phyloP scores from a whole-genome alignment of 2,888 invertebrate genomes.

The Oscheius onirici region DNA sequence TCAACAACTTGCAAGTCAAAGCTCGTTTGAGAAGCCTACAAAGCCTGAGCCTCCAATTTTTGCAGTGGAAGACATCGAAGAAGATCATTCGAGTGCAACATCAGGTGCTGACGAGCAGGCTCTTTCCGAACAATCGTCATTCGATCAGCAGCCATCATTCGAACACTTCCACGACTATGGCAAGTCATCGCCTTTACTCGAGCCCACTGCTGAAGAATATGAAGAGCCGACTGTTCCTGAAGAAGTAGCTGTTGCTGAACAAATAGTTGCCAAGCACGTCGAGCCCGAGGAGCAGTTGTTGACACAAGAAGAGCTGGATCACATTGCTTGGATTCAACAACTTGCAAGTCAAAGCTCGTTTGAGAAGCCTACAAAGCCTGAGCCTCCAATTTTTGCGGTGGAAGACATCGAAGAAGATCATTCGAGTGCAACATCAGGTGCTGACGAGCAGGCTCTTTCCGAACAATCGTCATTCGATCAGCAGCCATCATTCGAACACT shows the following conservation, averaged over 20 bases:
- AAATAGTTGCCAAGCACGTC: background rate
- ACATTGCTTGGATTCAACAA: conserved; percentile 38
- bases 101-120: background rate
- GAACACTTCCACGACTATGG: background rate
- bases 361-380: conserved; percentile 27
- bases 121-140: background rate
- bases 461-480: too few relatives aligned
- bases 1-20: conserved; percentile 18
- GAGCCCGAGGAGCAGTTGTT: background rate
- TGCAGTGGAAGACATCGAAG: conserved; percentile 4
- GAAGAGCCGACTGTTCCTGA: background rate
- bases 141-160: background rate
- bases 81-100: conserved; percentile 4
- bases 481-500: too few relatives aligned
- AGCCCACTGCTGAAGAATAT: background rate
- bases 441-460: too few relatives aligned
- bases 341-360: conserved; percentile 39
- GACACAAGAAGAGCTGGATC: conserved; percentile 24
- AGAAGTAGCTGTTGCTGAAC: background rate
- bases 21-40: conserved; percentile 7
- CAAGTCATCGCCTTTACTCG: background rate
- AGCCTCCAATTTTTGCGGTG: background rate
- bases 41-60: background rate
- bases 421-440: too few relatives aligned
- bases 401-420: too few relatives aligned